Conservation (phyloP, 2,113 vertebrate species). For the Dromaius novaehollandiae region DNA sequence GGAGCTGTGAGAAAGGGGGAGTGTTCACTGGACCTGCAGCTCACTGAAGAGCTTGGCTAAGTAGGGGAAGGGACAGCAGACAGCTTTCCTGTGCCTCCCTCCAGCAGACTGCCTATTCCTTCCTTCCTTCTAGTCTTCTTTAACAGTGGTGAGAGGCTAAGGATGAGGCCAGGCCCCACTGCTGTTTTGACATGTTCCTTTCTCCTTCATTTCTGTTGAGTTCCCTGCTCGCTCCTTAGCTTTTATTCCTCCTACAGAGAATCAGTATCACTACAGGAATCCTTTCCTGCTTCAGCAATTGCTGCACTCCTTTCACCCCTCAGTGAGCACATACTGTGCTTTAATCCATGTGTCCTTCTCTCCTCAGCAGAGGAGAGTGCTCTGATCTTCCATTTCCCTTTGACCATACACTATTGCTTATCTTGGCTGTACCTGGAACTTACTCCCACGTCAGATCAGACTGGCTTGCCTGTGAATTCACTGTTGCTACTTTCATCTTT, state of each 20-base stretch:
- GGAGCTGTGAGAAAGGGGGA: background rate
- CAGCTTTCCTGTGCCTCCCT: slow-evolving; percentile 15
- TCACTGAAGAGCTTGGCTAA: background rate
- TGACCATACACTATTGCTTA: background rate
- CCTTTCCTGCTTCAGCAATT: background rate
- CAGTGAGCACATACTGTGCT: background rate
- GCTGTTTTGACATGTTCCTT: background rate
- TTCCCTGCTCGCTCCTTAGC: background rate
- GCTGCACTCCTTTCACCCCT: background rate
- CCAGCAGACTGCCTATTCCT: slow-evolving; percentile 16
- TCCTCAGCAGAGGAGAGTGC: background rate
- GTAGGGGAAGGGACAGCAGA: background rate
- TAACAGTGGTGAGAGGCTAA: background rate
- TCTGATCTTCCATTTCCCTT: background rate
- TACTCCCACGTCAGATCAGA: background rate
- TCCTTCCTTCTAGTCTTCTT: background rate
- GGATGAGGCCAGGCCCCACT: background rate
- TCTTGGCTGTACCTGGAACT: background rate
- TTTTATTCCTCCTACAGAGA: background rate
- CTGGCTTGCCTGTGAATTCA: background rate
- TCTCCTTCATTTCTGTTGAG: background rate
- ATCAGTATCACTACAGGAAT: background rate
- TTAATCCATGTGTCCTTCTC: background rate
- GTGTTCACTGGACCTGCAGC: background rate
- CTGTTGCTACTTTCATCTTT: background rate